phyloP scores from a whole-genome alignment of 2,888 invertebrate genomes.

The Strigamia transsilvanica region DNA sequence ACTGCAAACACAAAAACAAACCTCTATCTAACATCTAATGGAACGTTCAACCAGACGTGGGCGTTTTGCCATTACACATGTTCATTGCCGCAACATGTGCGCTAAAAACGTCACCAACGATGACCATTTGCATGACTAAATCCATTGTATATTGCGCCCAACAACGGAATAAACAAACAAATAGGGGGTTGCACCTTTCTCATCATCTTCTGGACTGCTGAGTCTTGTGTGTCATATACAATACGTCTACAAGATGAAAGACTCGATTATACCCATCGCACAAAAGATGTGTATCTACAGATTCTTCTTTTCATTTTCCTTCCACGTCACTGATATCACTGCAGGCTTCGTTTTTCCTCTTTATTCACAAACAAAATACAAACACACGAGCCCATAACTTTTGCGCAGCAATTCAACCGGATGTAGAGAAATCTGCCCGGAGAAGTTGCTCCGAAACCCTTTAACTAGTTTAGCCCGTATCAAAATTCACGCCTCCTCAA shows the following conservation, averaged over 20 bases:
- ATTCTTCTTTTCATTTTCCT: conserved; percentile 23
- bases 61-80: not conserved
- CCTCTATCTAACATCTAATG: not conserved
- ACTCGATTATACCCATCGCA: conserved; percentile 17
- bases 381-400: not conserved
- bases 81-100: not conserved
- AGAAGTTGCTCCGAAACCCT: not conserved
- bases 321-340: conserved; percentile 36
- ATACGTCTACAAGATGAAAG: conserved; percentile 24
- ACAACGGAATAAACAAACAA: conserved; percentile 12
- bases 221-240: conserved; percentile 13
- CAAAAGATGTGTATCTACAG: conserved; percentile 11
- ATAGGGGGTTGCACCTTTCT: conserved; percentile 19
- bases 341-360: not conserved
- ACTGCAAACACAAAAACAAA: not conserved
- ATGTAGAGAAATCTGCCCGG: not conserved
- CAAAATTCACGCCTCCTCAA: conserved; percentile 18
- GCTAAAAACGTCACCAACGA: not conserved
- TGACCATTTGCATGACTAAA: not conserved
- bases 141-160: not conserved
- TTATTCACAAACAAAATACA: conserved; percentile 10
- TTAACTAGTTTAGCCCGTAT: not conserved
- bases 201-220: conserved; percentile 14
- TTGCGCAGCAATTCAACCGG: not conserved
- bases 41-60: not conserved